Percentiles rank a stretch among this genome's conserved stretches.
Conservation (phyloP, 2,888 invertebrate species). For the Drosophila trichaetosa region DNA sequence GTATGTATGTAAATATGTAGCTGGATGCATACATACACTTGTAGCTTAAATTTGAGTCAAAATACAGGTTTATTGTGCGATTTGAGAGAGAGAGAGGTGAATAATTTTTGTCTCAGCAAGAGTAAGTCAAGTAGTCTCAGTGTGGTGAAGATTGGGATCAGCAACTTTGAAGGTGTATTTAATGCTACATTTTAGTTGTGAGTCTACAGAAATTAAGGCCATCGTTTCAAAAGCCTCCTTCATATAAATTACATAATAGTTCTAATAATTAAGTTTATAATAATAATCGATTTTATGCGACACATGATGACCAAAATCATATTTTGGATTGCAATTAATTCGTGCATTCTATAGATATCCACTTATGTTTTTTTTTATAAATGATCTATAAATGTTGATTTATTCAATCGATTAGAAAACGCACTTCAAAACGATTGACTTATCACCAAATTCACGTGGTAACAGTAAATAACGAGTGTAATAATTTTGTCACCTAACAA, state of each 20-base stretch:
- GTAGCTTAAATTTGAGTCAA: constrained; percentile 18
- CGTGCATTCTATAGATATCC: neutral
- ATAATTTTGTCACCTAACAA: constrained; percentile 61
- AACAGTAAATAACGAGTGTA: constrained; percentile 29
- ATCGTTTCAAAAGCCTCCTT: neutral
- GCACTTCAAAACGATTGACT: neutral
- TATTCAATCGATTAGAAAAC: neutral
- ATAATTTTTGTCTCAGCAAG: constrained; percentile 1
- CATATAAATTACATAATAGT: neutral
- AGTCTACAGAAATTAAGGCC: neutral
- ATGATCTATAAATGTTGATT: neutral
- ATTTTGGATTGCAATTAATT: neutral
- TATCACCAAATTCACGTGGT: neutral
- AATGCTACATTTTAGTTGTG: neutral
- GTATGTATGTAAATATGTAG: neutral
- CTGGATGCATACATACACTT: neutral
- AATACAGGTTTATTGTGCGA: constrained; percentile 50
- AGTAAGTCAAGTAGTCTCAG: neutral
- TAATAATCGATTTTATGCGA: neutral
- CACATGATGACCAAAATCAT: neutral
- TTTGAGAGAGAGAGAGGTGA: constrained; percentile 23
- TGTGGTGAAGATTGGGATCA: constrained; percentile 25
- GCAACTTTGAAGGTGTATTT: neutral
- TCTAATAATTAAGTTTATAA: neutral
- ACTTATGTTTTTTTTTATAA: neutral